Evolutionary conservation across 2,797 vertebrate species (phyloP).

Genomic region (Falco biarmicus): DNA sequence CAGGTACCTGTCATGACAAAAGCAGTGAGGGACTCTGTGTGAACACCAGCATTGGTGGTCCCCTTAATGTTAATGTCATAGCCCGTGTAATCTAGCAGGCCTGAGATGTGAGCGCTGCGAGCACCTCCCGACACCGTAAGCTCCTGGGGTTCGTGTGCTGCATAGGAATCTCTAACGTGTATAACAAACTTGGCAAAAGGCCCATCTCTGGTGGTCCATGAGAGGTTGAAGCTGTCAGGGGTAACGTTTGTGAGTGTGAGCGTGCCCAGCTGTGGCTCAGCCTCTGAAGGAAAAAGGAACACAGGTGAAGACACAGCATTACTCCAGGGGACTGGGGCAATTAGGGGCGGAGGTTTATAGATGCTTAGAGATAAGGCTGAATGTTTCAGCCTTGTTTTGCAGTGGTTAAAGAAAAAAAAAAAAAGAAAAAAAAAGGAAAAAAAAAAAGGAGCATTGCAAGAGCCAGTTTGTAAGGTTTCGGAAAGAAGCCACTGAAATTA

Average conservation of each 20-base stretch:
- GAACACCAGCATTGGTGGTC: constrained; percentile 79
- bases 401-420: background rate
- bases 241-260: constrained; percentile 83
- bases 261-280: constrained; percentile 83
- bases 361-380: background rate
- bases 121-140: constrained; percentile 78
- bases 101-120: constrained; percentile 79
- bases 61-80: constrained; percentile 86
- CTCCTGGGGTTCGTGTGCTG: constrained; percentile 79
- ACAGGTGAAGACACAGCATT: constrained; percentile 32
- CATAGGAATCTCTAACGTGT: constrained; percentile 80
- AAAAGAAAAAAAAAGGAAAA: background rate
- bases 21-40: constrained; percentile 82
- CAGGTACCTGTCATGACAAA: constrained; percentile 87
- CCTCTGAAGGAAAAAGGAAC: constrained; percentile 85
- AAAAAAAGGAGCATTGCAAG: background rate
- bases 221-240: constrained; percentile 87
- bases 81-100: constrained; percentile 84
- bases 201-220: constrained; percentile 84
- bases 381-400: background rate
- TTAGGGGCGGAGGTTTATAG: too few species aligned
- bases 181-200: constrained; percentile 86
- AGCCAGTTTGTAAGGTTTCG: background rate
- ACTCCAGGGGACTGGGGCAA: background rate
- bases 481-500: constrained; percentile 49